Evolutionary conservation across 2,797 vertebrate species (phyloP), one percentile per base, ranked within the genome.

Genomic region (Jordanella pulchra): DNA sequence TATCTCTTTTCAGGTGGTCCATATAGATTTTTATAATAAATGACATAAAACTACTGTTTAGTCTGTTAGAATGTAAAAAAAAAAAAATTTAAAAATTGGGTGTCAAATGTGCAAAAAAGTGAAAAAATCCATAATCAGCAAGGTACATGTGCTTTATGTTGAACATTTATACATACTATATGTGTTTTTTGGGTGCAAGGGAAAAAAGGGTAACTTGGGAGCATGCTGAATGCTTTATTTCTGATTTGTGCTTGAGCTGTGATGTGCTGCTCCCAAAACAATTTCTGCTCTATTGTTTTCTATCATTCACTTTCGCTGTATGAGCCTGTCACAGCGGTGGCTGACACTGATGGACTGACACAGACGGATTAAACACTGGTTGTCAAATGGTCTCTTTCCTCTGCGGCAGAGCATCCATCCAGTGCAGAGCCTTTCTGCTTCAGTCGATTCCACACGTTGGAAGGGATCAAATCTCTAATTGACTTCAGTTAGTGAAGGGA

Each of bases 341-440:
- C 72, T 78, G 87, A 78, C 81, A 73, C 55, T 86, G 87, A 89
- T 72, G 78, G 84, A 89, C 75, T 85, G 83, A 78, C 83, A 66
- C 32, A 67, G 85, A 84, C 83, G 82, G 81, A 89, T 90, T 84
- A 87, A 89, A 86, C 80, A 63, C 69, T 3, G 67, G 65, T 76
- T 88, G 89, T 87, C 84, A 87, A 80, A 77, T 58, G 3, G 65
- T 71, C 65, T 77, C 78, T 69, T 70, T 76, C 73, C 81, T 80
- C 69, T 53, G 77, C 79, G 68, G 81, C 76, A 5, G 58, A 79
- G 58, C 74, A 63, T 79, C 68, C 44, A 32, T 47, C 50, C 50
- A 30, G 15, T n/a, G 42, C 61, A 73, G 68, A 79, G 81, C 65
- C 74, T 72, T 48, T 78, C 74, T 86, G 80, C 73, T 73, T 85